phyloP scores from a whole-genome alignment of 2,113 vertebrate species.

The Riparia riparia region DNA sequence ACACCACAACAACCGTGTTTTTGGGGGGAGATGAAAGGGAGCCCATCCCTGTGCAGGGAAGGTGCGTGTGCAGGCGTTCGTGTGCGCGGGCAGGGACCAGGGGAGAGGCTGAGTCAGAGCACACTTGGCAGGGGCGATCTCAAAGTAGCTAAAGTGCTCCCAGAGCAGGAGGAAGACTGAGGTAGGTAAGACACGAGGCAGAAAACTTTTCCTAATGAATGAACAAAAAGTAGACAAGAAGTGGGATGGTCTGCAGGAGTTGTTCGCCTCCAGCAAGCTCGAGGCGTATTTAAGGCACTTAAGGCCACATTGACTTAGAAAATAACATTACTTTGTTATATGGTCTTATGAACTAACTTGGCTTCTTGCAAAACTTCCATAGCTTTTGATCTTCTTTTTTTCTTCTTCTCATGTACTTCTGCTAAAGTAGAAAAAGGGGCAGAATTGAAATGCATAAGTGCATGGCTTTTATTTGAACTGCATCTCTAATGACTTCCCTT shows the following conservation, averaged over 20 bases:
- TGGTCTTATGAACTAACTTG: constrained; percentile 59
- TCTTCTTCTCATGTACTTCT: constrained; percentile 36
- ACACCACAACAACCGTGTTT: neutral
- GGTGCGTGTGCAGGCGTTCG: fast-evolving
- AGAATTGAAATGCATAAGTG: constrained; percentile 57
- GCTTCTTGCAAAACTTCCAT: constrained; percentile 60
- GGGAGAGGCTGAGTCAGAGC: neutral
- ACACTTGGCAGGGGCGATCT: neutral
- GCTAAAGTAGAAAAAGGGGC: constrained; percentile 33
- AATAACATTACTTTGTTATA: constrained; percentile 65
- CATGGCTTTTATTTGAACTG: constrained; percentile 45
- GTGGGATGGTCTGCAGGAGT: constrained; percentile 5
- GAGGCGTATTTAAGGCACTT: constrained; percentile 54
- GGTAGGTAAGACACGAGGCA: neutral
- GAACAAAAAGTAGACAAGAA: neutral
- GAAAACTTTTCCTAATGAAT: constrained; percentile 11
- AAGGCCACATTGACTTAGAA: constrained; percentile 52
- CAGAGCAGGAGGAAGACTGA: neutral
- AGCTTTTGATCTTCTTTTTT: constrained; percentile 68
- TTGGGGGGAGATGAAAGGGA: neutral
- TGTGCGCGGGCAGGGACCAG: fast-evolving
- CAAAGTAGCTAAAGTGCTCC: neutral
- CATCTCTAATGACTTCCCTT: constrained; percentile 42
- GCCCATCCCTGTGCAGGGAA: neutral
- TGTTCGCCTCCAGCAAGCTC: constrained; percentile 50